Conservation (phyloP, 2,888 invertebrate species). For the Heteromyza rotundicornis region DNA sequence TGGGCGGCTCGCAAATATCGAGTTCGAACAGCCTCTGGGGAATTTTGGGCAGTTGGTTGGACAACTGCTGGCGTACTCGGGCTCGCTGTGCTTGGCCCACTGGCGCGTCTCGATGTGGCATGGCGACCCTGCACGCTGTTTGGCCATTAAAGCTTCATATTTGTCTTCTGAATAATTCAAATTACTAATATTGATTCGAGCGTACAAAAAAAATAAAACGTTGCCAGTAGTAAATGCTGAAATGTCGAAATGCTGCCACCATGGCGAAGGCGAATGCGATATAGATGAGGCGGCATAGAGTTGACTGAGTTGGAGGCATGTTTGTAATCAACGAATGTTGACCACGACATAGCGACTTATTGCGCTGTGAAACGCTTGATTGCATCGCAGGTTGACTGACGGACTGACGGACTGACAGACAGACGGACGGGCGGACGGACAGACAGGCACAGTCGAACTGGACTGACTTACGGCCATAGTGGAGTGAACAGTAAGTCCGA, state of each 20-base stretch:
- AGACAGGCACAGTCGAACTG: neutral
- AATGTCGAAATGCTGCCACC: slow-evolving; percentile 31
- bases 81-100: slow-evolving; percentile 5
- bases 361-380: slow-evolving; percentile 45
- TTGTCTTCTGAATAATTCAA: slow-evolving; percentile 63
- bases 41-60: slow-evolving; percentile 26
- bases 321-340: slow-evolving; percentile 56
- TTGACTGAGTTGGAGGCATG: neutral
- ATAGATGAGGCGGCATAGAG: slow-evolving; percentile 22
- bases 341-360: slow-evolving; percentile 44
- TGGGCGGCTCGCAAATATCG: slow-evolving; percentile 52
- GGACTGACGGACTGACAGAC: neutral
- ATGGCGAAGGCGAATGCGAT: neutral
- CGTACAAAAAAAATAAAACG: slow-evolving; percentile 45
- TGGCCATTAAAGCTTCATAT: slow-evolving; percentile 63
- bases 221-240: slow-evolving; percentile 38
- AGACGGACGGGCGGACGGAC: neutral
- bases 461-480: no score
- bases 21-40: slow-evolving; percentile 30
- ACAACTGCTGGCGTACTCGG: slow-evolving; percentile 8
- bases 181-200: slow-evolving; percentile 63
- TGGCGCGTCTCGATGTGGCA: slow-evolving; percentile 27
- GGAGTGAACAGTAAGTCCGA: no score
- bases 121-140: slow-evolving; percentile 48
- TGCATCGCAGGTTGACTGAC: slow-evolving; percentile 39